Base-by-base conservation (phyloP, 23 tunicate species). In the Pegea sp. region DNA sequence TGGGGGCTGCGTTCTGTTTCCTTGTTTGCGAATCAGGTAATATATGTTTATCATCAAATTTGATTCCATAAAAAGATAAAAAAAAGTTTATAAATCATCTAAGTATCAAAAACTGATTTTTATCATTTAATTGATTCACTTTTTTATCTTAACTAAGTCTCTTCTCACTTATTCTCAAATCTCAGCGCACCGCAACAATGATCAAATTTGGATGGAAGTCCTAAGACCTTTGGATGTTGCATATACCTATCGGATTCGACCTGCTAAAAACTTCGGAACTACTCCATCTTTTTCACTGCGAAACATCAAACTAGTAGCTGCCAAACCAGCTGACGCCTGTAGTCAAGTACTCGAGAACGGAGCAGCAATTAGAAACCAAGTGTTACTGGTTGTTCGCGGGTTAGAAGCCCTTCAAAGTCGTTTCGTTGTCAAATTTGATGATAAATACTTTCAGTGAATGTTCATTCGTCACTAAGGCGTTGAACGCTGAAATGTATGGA, bases 201-300 rank as follows among this genome's bases (percentile, higher is more conserved):
- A 81, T 52, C 93, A 79, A 34, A 57, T 71, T 18, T 79, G 78
- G 78, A 56, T 80, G 22, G 74, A 80, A 27, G 79, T 84, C 13
- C 21, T 84, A 16, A 53, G 61, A 30, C 95, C 95, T 0, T 67
- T 59, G 24, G 75, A 84, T 18, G 67, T 84, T 5, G 71, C 84
- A 4, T 84, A 74, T 59, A 24, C 76, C 7, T 84, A 69, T 64
- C 73, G 74, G 62, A 73, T 84, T 42, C 71, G 74, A n/a, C 66
- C 75, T 30, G 84, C 95, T 6, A 64, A 64, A 48, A 64, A 84
- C 48, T 84, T 84, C 44, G 81, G 95, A 22, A 68, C 29, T 24
- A 49, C 68, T 5, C 26, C 68, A 4, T 11, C 63, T 24, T 48
- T 44, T 3, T 32, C 81, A 7, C 44, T 60, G 3, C 61, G 34